These are phyloP conservation scores for Hipparchia semele DNA, from an alignment of 2,888 invertebrate species.

Conservation along the genomic window DNA sequence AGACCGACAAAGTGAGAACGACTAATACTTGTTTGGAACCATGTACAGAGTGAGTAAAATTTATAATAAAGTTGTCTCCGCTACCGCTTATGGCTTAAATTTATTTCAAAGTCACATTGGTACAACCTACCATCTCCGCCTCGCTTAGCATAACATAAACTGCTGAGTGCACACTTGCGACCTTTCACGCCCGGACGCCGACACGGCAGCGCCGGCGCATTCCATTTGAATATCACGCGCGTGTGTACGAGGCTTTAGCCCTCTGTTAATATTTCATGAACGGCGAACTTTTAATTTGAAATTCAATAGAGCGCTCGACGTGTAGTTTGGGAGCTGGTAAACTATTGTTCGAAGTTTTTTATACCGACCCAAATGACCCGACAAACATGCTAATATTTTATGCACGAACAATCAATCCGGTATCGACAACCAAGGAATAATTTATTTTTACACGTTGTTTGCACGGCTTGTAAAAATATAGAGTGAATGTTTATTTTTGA, in stretches of 20 bases:
- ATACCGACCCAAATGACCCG: too few species aligned
- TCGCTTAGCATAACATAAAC: constrained; percentile 66
- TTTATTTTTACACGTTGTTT: too few species aligned
- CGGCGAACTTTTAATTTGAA: constrained; percentile 64
- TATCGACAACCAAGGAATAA: too few species aligned
- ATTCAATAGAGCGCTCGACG: constrained; percentile 52
- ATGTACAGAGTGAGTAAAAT: not conserved
- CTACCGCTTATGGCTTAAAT: constrained; percentile 42
- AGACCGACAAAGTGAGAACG: too few species aligned
- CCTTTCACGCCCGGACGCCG: constrained; percentile 54
- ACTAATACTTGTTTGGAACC: too few species aligned
- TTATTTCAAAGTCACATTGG: constrained; percentile 49
- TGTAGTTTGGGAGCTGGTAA: not conserved
- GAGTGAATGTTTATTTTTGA: too few species aligned
- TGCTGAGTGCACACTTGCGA: constrained; percentile 57
- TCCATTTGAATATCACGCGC: constrained; percentile 61
- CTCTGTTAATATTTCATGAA: constrained; percentile 74
- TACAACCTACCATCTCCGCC: constrained; percentile 50
- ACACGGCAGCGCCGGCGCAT: constrained; percentile 57
- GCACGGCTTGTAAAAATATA: too few species aligned
- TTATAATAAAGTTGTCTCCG: constrained; percentile 23
- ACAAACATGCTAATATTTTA: too few species aligned
- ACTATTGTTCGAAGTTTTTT: not conserved
- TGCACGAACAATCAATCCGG: too few species aligned
- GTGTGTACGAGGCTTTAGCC: constrained; percentile 54